Conservation (phyloP, 2,113 vertebrate species). For the Tachuris rubrigastra region DNA sequence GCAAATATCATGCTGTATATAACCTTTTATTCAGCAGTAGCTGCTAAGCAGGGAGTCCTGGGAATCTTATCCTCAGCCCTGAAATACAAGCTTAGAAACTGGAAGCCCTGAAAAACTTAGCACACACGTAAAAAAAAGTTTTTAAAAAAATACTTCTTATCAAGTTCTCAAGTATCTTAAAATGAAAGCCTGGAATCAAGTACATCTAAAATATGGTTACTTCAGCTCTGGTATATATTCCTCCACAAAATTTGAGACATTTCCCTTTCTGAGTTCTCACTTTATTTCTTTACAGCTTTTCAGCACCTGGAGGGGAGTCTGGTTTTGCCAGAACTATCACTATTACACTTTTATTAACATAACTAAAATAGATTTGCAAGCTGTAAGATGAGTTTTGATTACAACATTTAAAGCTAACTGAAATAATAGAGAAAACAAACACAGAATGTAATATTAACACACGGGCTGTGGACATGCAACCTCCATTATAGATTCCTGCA, state of each 20-base stretch:
- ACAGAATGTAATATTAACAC: background rate
- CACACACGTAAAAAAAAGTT: background rate
- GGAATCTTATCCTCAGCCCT: background rate
- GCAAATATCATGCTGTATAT: background rate
- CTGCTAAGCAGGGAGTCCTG: background rate
- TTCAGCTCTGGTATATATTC: background rate
- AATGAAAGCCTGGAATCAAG: background rate
- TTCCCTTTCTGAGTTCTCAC: background rate
- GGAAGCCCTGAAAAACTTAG: background rate
- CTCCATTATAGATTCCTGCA: background rate
- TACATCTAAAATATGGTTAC: background rate
- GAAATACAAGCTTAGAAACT: background rate
- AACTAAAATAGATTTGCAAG: background rate
- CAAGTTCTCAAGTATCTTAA: background rate
- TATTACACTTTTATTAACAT: background rate
- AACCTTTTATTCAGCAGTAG: background rate
- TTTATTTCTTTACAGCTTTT: background rate
- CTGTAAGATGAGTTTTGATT: background rate
- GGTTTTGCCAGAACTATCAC: background rate
- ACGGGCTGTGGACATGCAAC: background rate
- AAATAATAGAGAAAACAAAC: background rate
- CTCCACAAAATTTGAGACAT: background rate
- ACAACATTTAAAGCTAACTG: background rate
- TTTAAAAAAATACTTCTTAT: background rate
- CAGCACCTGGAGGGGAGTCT: background rate